Conservation (phyloP, 2,888 invertebrate genomes). For the Orthonychiurus folsomi region DNA sequence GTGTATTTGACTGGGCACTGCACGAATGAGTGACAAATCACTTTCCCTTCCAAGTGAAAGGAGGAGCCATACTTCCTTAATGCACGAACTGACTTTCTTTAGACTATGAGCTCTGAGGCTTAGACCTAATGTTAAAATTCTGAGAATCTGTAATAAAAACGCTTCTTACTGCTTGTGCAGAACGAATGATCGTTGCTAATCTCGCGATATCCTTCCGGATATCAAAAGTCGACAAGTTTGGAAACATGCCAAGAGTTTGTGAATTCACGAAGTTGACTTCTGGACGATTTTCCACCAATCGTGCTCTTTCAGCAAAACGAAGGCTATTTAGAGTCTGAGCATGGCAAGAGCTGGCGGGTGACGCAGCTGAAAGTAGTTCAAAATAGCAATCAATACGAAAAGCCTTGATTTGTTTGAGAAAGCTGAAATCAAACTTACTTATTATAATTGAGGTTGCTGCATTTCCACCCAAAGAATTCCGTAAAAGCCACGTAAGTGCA, state of each 20-base stretch:
- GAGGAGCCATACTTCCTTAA: neutral
- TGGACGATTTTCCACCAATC: conserved; percentile 58
- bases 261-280: conserved; percentile 46
- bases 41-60: neutral
- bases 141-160: no score
- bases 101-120: no score
- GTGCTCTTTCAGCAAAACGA: conserved; percentile 67
- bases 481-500: conserved; percentile 69
- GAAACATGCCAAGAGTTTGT: conserved; percentile 15
- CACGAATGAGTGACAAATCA: neutral
- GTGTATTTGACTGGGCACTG: no score
- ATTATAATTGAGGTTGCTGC: conserved; percentile 69
- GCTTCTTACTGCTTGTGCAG: conserved; percentile 36
- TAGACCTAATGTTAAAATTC: no score
- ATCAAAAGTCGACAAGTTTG: conserved; percentile 35
- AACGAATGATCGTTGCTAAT: conserved; percentile 35
- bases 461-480: conserved; percentile 70
- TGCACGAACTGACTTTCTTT: no score
- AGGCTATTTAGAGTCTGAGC: conserved; percentile 72
- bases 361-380: conserved; percentile 55
- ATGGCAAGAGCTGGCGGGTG: conserved; percentile 65
- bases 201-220: conserved; percentile 38
- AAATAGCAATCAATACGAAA: neutral
- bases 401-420: no score
- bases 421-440: no score